phyloP scores from a whole-genome alignment of 2,888 invertebrate species.

The Piscicola geometra region DNA sequence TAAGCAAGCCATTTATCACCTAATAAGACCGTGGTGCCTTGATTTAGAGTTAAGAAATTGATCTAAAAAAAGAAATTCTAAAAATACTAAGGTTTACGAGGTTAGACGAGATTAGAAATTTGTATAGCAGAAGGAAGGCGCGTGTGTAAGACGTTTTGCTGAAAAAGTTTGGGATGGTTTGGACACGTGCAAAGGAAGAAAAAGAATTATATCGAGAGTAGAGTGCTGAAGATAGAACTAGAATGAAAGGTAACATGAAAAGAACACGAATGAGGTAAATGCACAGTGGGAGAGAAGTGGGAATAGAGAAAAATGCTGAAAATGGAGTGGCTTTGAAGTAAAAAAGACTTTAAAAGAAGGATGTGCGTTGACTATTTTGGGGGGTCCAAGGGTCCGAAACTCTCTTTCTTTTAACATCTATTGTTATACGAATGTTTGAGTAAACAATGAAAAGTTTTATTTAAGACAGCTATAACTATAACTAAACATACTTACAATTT shows the following conservation, averaged over 20 bases:
- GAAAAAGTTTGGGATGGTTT: not conserved
- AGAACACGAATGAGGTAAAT: slow-evolving; percentile 1
- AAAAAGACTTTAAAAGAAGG: not conserved
- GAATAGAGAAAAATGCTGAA: not conserved
- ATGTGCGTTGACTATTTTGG: too few species aligned
- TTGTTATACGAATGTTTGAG: too few species aligned
- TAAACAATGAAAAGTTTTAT: too few species aligned
- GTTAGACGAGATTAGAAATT: not conserved
- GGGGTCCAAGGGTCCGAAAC: too few species aligned
- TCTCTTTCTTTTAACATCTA: too few species aligned
- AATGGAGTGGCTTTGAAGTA: not conserved
- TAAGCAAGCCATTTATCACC: too few species aligned
- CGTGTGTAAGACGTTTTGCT: not conserved
- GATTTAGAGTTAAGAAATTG: too few species aligned
- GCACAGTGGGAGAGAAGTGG: not conserved
- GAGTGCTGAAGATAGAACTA: not conserved
- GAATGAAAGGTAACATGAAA: not conserved
- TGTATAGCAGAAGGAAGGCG: not conserved
- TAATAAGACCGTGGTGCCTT: too few species aligned
- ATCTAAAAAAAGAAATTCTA: too few species aligned
- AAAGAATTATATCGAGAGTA: not conserved
- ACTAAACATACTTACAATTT: too few species aligned
- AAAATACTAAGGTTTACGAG: too few species aligned
- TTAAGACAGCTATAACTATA: too few species aligned
- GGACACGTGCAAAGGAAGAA: not conserved